Base-by-base conservation (phyloP, 2,113 vertebrate species). In the Mastomys natalensis region DNA sequence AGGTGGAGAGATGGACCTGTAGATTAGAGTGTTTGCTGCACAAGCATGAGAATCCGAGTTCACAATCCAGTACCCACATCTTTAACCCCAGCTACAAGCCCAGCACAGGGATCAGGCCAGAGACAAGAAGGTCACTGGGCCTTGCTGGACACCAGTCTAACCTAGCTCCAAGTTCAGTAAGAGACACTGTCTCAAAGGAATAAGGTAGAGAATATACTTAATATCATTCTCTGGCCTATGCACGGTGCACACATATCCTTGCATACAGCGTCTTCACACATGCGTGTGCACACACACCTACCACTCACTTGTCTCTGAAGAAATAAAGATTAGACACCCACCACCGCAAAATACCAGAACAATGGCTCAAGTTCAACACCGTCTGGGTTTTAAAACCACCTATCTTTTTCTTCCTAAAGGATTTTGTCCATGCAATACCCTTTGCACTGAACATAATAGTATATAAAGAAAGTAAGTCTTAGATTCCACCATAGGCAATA, bases 391-490 rank as follows among this genome's bases (percentile, higher is more conserved):
- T 85, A 15, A 64, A 92, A 89, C 5, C 55, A 90, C 24, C 53
- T 78, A 40, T 76, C 76, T 66, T 77, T 89, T 97, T 90, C 81
- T 66, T 7, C 37, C 86, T 70, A 64, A 86, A 80, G 62, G 16
- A 24, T 62, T 73, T 34, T 77, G 66, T 45, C 77, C 40, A 60
- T 8, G 11, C 19, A 84, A 22, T 68, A 62, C 3, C 10, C 37
- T 96, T 93, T 94, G 76, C 58, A 68, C 9, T 80, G 22, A 94
- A 31, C 17, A 29, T 66, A 90, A 78, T 5, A 74, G 40, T 24
- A 43, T 24, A 81, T 53, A 70, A 90, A 89, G 64, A 91, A 21
- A 91, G 53, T 24, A 92, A 85, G 40, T 86, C 77, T 91, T 85
- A 82, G 40, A 45, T 37, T 60, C 48, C 85, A 90, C 45, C 34